phyloP scores from a whole-genome alignment of 2,888 invertebrate genomes.

The Diarsia dahlii region DNA sequence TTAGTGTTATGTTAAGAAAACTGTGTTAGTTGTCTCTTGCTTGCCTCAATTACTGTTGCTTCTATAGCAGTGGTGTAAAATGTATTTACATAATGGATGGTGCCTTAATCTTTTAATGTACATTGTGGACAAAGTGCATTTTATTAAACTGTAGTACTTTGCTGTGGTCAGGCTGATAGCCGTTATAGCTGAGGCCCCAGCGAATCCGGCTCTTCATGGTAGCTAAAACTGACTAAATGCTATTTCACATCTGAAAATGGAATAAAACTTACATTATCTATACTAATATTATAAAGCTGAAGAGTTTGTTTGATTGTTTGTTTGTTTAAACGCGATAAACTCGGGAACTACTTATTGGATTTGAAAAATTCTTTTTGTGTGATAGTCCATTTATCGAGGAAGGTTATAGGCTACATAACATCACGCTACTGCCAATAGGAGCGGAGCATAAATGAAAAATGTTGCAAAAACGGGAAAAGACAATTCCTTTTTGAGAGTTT shows the following conservation, averaged over 20 bases:
- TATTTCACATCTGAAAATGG: constrained; percentile 70
- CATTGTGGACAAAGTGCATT: constrained; percentile 56
- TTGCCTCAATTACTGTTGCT: constrained; percentile 13
- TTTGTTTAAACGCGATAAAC: too few relatives aligned
- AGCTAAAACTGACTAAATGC: constrained; percentile 53
- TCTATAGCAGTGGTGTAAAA: constrained; percentile 6
- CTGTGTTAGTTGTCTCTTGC: constrained; percentile 22
- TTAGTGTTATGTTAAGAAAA: not conserved
- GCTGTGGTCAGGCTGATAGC: constrained; percentile 62
- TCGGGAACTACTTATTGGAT: too few relatives aligned
- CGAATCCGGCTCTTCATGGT: constrained; percentile 71
- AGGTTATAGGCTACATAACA: too few relatives aligned
- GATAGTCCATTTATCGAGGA: too few relatives aligned
- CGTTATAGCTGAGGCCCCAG: constrained; percentile 61
- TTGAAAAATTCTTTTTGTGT: too few relatives aligned
- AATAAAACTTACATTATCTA: constrained; percentile 20
- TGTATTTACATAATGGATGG: constrained; percentile 16
- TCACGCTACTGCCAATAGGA: too few relatives aligned
- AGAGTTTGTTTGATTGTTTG: too few relatives aligned
- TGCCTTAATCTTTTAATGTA: constrained; percentile 27
- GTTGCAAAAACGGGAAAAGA: too few relatives aligned
- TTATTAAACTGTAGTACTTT: constrained; percentile 55
- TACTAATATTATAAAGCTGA: too few relatives aligned
- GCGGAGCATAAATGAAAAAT: too few relatives aligned
- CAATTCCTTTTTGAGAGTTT: too few relatives aligned